A percentile compares a stretch with the other conserved stretches of the same genome.
Conservation (phyloP, 2,888 invertebrate genomes). For the Eurytoma californica region DNA sequence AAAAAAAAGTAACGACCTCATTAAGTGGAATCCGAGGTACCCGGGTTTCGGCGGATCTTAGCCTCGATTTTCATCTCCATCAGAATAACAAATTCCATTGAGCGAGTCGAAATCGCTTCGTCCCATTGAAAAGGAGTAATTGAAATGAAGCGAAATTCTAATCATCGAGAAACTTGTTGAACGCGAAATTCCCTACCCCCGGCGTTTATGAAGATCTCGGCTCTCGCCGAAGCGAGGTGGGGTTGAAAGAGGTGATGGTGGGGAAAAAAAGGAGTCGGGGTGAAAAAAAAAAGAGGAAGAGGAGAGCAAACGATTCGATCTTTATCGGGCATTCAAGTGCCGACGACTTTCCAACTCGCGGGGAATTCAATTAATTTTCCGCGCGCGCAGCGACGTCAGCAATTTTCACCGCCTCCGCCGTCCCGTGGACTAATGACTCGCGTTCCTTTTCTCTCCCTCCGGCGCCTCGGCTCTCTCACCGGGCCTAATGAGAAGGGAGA, state of each 20-base stretch:
- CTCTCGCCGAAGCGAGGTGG: too few species aligned
- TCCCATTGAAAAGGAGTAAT: too few species aligned
- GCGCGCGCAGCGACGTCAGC: slow-evolving; percentile 54
- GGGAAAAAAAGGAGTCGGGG: not conserved
- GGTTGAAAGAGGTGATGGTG: not conserved
- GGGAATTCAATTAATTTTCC: slow-evolving; percentile 65
- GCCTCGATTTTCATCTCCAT: too few species aligned
- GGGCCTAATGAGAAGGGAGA: slow-evolving; percentile 35
- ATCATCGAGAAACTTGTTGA: too few species aligned
- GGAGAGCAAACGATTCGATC: slow-evolving; percentile 12
- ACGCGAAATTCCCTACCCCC: too few species aligned
- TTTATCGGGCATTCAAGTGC: slow-evolving; percentile 28
- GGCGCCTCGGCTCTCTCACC: slow-evolving; percentile 22
- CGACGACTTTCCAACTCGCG: slow-evolving; percentile 37
- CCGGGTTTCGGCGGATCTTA: too few species aligned
- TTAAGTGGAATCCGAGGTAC: too few species aligned
- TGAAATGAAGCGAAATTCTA: too few species aligned
- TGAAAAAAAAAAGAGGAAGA: not conserved
- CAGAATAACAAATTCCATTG: too few species aligned
- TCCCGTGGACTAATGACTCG: slow-evolving; percentile 55
- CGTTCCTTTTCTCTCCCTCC: slow-evolving; percentile 32
- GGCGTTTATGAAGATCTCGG: too few species aligned
- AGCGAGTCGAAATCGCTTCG: too few species aligned
- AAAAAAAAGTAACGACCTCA: too few species aligned
- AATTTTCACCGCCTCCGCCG: slow-evolving; percentile 54